Base-by-base conservation (phyloP, 2,888 invertebrate genomes). In the Cephus pygmeus region DNA sequence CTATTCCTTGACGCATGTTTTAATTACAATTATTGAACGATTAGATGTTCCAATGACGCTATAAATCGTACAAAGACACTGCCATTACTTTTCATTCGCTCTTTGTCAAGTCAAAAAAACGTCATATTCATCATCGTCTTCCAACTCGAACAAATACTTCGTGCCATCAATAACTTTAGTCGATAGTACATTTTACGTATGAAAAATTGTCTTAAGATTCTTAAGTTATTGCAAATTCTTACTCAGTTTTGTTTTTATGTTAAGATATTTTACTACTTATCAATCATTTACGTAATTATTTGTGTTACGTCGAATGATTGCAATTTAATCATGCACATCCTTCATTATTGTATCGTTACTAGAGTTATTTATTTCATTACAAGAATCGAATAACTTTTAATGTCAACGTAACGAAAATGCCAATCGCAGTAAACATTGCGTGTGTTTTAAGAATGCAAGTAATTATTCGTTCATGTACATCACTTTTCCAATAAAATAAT, bases 201-300 rank as follows among this genome's bases (percentile, higher is more conserved):
- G 4, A 93, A 93, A 83, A 77, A 80, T 79, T 69, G 78, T 77
- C 69, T 82, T 80, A 36, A 79, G 77, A 78, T 77, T 83, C 11
- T 82, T 81, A 69, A 81, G 69, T 33, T 78, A 80, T 75, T 81
- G 79, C 36, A 84, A 84, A 74, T 75, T 84, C 33, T 40, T 40
- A 40, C 40, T 15, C 40, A 15, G 4, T 15, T 15, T 15, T 15
- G 40, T 40, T 15, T 40, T 40, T 15, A 15, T 40, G 1, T 40
- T 40, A 40, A 15, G 40, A 15, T 15, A 40, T 15, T 40, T 40
- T 40, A 40, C 40, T 15, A 40, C 15, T 40, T 4, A 15, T 15
- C 15, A 40, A 40, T 40, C 15, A 40, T 15, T 40, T 15, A 40
- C 2, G 0, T 40, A 40, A 40, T 40, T 40, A 40, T 40, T 40